A percentile compares a stretch with the other conserved stretches of the same genome.
These are phyloP conservation scores for Aromia moschata DNA, from an alignment of 2,888 invertebrate species.

Conservation along the genomic window DNA sequence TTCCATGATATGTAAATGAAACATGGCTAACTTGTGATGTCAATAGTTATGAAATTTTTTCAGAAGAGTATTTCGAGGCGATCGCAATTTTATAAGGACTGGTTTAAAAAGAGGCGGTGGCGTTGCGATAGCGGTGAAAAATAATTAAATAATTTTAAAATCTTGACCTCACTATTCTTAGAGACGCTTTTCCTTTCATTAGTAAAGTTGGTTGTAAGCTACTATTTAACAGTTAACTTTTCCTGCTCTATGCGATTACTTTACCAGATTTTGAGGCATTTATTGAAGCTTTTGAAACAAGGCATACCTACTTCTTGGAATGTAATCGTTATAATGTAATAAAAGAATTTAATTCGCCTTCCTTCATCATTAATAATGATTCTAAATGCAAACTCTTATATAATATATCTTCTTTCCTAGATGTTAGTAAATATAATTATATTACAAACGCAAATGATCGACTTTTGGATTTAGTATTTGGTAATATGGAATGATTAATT, in stretches of 20 bases:
- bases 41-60: neutral
- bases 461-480: too few species aligned
- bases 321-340: neutral
- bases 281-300: neutral
- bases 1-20: neutral
- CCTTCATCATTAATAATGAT: neutral
- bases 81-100: neutral
- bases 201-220: neutral
- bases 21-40: neutral
- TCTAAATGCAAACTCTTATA: neutral
- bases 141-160: neutral
- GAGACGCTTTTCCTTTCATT: neutral
- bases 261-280: neutral
- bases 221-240: neutral
- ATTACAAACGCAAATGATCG: neutral
- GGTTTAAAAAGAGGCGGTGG: neutral
- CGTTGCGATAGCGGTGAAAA: neutral
- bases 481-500: too few species aligned
- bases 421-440: neutral
- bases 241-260: neutral
- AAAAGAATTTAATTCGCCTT: neutral
- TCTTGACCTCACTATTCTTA: neutral
- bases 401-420: neutral
- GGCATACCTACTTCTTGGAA: neutral
- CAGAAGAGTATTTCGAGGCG: neutral